These are phyloP conservation scores for Sinelater perroti DNA, from an alignment of 2,888 invertebrate genomes.

Conservation along the genomic window DNA sequence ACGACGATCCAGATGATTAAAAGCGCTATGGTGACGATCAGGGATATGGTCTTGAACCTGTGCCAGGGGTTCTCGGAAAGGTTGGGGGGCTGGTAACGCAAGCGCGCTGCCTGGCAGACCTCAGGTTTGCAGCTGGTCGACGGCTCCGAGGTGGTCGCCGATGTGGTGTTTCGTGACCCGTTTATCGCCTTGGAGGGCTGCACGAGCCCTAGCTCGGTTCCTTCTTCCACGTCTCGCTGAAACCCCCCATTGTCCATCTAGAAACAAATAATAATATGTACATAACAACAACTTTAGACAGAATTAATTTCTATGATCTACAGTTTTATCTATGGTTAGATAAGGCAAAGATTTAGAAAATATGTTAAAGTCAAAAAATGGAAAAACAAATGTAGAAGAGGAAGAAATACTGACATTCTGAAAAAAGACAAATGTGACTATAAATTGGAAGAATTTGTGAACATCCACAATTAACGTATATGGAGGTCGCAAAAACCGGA, in stretches of 20 bases:
- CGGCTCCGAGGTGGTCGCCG: conserved; percentile 21
- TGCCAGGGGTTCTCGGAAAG: conserved; percentile 64
- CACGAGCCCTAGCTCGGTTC: conserved; percentile 56
- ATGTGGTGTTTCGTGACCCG: neutral
- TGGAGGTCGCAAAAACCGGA: no score
- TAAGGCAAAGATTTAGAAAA: neutral
- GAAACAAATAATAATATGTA: neutral
- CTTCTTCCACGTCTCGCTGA: conserved; percentile 52
- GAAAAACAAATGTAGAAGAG: neutral
- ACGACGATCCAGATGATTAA: conserved; percentile 63
- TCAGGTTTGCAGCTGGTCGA: conserved; percentile 54
- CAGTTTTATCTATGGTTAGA: neutral
- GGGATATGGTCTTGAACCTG: conserved; percentile 62
- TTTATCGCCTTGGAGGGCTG: conserved; percentile 34
- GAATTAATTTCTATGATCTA: no score
- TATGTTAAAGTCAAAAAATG: neutral
- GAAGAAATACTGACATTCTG: neutral
- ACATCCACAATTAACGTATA: no score
- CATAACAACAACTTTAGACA: no score
- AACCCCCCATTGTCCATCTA: conserved; percentile 63
- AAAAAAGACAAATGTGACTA: neutral
- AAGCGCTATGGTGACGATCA: conserved; percentile 60
- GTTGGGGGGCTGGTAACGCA: conserved; percentile 54
- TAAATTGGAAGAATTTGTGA: no score
- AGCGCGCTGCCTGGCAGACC: conserved; percentile 56